Conservation (phyloP, 2,888 invertebrate species). For the Anaspis maculata region DNA sequence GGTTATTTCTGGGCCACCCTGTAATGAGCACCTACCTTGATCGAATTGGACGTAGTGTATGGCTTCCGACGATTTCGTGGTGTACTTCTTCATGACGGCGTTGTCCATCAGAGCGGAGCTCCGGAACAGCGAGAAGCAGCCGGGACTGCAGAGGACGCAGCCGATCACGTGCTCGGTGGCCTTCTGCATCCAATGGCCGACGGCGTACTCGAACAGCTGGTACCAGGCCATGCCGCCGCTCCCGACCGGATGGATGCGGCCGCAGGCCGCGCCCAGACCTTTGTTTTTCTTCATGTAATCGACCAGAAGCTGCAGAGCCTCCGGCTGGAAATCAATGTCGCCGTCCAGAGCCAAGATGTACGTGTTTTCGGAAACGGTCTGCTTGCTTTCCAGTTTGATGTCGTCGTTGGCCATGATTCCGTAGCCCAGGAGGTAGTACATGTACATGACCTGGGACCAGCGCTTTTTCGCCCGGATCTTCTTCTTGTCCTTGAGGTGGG, state of each 20-base stretch:
- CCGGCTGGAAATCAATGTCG: slow-evolving; percentile 80
- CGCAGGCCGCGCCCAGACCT: slow-evolving; percentile 74
- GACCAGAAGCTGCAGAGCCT: slow-evolving; percentile 67
- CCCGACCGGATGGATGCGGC: slow-evolving; percentile 83
- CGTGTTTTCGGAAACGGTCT: slow-evolving; percentile 66
- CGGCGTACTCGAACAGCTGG: slow-evolving; percentile 77
- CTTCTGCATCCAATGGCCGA: slow-evolving; percentile 90
- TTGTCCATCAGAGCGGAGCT: slow-evolving; percentile 85
- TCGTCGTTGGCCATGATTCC: slow-evolving; percentile 33
- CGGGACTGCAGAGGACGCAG: slow-evolving; percentile 85
- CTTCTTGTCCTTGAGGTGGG: slow-evolving; percentile 82
- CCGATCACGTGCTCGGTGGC: slow-evolving; percentile 86
- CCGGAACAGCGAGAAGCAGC: slow-evolving; percentile 85
- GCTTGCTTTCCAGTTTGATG: slow-evolving; percentile 35
- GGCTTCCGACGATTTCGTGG: slow-evolving; percentile 67
- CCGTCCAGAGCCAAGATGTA: slow-evolving; percentile 79
- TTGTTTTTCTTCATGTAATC: slow-evolving; percentile 81
- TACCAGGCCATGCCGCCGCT: slow-evolving; percentile 44
- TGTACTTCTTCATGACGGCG: slow-evolving; percentile 83
- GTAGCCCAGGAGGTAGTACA: slow-evolving; percentile 80
- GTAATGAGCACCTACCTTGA: too few species aligned
- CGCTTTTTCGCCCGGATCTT: slow-evolving; percentile 84
- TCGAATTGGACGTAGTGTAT: slow-evolving; percentile 86
- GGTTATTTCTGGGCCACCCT: too few species aligned
- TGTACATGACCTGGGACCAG: slow-evolving; percentile 94